phyloP scores from a whole-genome alignment of 2,888 invertebrate genomes.

The Barypeithes pellucidus region DNA sequence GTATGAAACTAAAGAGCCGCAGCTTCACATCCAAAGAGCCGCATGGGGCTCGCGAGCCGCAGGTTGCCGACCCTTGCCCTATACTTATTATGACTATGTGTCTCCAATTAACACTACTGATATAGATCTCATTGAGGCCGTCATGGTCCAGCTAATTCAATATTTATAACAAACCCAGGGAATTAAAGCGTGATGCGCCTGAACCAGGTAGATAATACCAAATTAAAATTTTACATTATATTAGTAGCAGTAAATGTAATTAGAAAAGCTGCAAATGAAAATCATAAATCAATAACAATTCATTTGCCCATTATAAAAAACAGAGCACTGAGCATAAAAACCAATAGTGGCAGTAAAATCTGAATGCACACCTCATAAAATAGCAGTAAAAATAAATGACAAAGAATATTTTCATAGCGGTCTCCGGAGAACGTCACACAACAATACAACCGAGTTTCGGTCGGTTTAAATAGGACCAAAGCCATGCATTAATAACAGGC shows the following conservation, averaged over 20 bases:
- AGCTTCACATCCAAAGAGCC: too few relatives aligned
- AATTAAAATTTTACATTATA: background rate
- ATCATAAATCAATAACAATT: background rate
- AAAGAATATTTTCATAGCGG: conserved; percentile 9
- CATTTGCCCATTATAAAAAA: background rate
- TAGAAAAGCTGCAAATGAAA: background rate
- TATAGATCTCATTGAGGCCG: too few relatives aligned
- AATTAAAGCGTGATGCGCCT: too few relatives aligned
- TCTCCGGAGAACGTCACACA: background rate
- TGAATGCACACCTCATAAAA: conserved; percentile 19
- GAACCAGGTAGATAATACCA: too few relatives aligned
- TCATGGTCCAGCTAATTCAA: too few relatives aligned
- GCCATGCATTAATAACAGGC: background rate
- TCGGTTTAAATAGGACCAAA: background rate
- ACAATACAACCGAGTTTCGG: background rate
- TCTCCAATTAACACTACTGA: too few relatives aligned
- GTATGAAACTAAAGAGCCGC: too few relatives aligned
- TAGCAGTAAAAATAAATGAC: conserved; percentile 14
- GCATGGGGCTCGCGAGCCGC: too few relatives aligned
- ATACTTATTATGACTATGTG: too few relatives aligned
- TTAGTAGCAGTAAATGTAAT: background rate
- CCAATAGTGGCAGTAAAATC: conserved; percentile 13
- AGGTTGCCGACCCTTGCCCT: too few relatives aligned
- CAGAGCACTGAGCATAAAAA: conserved; percentile 5
- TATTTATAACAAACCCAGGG: too few relatives aligned